phyloP scores from a whole-genome alignment of 2,888 invertebrate genomes.

The Mesoligia furuncula region DNA sequence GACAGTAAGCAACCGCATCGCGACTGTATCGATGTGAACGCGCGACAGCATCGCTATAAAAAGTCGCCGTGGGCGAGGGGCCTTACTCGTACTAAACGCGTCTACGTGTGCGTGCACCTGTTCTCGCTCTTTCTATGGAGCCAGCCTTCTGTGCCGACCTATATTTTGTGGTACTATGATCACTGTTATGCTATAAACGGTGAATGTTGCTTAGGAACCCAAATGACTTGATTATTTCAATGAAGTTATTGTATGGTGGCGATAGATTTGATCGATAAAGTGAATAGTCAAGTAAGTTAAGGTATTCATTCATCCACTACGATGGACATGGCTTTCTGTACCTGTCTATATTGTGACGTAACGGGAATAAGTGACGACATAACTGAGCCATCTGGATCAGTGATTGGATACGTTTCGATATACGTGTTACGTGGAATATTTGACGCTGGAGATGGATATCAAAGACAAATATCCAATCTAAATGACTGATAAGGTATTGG shows the following conservation, averaged over 20 bases:
- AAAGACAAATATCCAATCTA: constrained; percentile 37
- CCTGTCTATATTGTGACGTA: neutral
- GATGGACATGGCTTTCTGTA: neutral
- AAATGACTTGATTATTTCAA: neutral
- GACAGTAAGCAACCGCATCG: too few relatives aligned
- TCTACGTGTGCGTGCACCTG: too few relatives aligned
- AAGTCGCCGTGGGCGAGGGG: too few relatives aligned
- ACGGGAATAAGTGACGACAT: constrained; percentile 24
- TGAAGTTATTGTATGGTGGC: neutral
- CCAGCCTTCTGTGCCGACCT: neutral
- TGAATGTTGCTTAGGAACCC: neutral
- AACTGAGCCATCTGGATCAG: constrained; percentile 47
- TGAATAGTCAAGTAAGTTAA: neutral
- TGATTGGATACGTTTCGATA: constrained; percentile 36
- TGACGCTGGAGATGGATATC: constrained; percentile 27
- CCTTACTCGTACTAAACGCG: too few relatives aligned
- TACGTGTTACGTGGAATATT: constrained; percentile 42
- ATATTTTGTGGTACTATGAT: neutral
- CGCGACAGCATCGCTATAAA: too few relatives aligned
- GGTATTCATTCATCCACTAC: neutral
- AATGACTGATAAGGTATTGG: constrained; percentile 15
- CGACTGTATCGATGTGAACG: too few relatives aligned
- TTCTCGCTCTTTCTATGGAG: neutral
- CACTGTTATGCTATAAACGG: neutral
- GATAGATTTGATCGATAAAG: neutral